Evolutionary conservation across 2,113 vertebrate genomes (phyloP).

Genomic region (Ictalurus furcatus): DNA sequence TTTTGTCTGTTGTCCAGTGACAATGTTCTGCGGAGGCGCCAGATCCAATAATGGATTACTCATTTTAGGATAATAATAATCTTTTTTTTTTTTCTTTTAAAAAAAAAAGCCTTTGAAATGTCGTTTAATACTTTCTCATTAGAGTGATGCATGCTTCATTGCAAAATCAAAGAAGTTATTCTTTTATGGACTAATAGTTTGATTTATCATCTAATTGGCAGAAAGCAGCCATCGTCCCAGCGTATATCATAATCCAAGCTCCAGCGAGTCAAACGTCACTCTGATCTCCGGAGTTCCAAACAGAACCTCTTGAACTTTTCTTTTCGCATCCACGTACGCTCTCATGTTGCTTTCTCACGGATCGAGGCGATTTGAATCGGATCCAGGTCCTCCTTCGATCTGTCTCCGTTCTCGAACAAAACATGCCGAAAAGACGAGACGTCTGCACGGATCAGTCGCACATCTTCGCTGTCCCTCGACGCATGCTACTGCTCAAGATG

Average conservation of each 20-base stretch:
- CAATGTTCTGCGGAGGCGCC: background rate
- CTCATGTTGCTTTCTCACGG: constrained; percentile 12
- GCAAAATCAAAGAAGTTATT: background rate
- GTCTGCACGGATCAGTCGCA: constrained; percentile 10
- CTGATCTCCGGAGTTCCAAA: background rate
- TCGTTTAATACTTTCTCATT: background rate
- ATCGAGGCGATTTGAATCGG: background rate
- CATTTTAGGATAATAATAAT: background rate
- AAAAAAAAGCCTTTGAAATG: background rate
- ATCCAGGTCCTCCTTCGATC: constrained; percentile 16
- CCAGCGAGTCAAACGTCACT: background rate
- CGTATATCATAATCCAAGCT: background rate
- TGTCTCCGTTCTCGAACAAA: constrained; percentile 22
- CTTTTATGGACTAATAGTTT: background rate
- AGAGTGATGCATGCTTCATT: background rate
- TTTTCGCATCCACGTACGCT: background rate
- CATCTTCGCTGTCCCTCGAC: background rate
- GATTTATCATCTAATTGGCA: background rate
- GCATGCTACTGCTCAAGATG: background rate
- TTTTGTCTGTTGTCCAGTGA: background rate
- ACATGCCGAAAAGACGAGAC: constrained; percentile 35
- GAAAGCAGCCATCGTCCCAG: background rate
- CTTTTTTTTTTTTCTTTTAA: background rate
- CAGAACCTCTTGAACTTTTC: background rate
- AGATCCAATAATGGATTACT: background rate